Base-by-base conservation (phyloP, 2,888 invertebrate species). In the Orthosia gothica region DNA sequence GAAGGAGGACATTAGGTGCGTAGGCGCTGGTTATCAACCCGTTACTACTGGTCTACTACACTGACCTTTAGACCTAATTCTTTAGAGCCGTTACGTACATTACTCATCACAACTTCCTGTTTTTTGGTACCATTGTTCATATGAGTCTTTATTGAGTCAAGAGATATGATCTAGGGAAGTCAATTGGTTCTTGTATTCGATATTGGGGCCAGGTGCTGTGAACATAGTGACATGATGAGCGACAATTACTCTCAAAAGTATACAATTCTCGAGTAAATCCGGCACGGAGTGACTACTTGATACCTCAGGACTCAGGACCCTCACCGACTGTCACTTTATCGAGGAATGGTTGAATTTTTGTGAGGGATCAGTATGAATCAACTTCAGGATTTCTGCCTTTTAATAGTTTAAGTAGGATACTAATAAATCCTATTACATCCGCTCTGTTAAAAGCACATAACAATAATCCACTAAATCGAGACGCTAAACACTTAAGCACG, bases 41-140 rank as follows among this genome's bases (percentile, higher is more conserved):
- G 74, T 80, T 75, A 84, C 81, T 71, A 84, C 76, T 80, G 55
- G 54, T 71, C 64, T 23, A 84, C 76, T 65, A 66, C 32, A 16
- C 47, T 76, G 85, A 81, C 82, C 82, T 71, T 84, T 59, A 76
- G 55, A 84, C 85, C 82, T 71, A 57, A 66, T 82, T 82, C 23
- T 47, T 74, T 11, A n/a, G 7, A 16, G 11, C 47, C n/a, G 61
- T 81, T 68, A 66, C 45, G 64, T 49, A 4, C 18, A 50, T 58
- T 58, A 68, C 26, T 68, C 67, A 59, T 71, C 49, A 45, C 7
- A 26, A 13, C 66, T 69, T 82, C 85, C 76, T 82, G 81, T 71
- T 81, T 69, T 70, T 79, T 49, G 32, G 26, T 26, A 4, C 26
- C 26, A 26, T 26, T 26, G n/a, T n/a, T n/a, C n/a, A n/a, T n/a